Percentiles rank a stretch among this genome's conserved stretches.
Conservation (phyloP, 2,888 invertebrate genomes). For the Pammene aurita region DNA sequence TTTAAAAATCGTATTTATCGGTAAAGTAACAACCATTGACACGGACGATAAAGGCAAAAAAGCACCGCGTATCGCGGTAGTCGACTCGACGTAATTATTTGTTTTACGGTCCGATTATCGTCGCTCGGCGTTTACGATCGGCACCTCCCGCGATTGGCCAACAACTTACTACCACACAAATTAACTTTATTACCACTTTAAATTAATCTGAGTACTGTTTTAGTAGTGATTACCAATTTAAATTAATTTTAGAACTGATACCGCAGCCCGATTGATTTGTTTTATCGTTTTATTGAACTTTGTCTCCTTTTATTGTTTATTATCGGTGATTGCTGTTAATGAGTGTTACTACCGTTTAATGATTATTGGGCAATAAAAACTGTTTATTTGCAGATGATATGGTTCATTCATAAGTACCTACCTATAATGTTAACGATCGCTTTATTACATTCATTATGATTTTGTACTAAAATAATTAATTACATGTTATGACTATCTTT, state of each 20-base stretch:
- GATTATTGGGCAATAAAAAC: conserved; percentile 20
- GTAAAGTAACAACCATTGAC: conserved; percentile 3
- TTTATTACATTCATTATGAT: conserved; percentile 22
- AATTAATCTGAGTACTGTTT: conserved; percentile 66
- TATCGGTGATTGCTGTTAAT: conserved; percentile 28
- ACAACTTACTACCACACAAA: conserved; percentile 56
- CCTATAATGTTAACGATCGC: conserved; percentile 10
- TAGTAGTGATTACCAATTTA: conserved; percentile 58
- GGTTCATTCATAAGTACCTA: conserved; percentile 2
- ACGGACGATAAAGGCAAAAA: conserved; percentile 18
- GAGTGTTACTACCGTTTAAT: conserved; percentile 36
- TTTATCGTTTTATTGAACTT: conserved; percentile 38
- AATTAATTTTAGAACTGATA: conserved; percentile 64
- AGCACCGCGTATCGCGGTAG: conserved; percentile 38
- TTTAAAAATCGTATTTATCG: background rate
- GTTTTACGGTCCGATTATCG: conserved; percentile 79
- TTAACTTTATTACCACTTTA: conserved; percentile 60
- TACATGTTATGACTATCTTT: conserved; percentile 1
- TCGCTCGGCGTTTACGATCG: conserved; percentile 79
- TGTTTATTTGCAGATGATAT: conserved; percentile 27
- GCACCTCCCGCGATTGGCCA: conserved; percentile 73
- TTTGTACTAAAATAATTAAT: conserved; percentile 6
- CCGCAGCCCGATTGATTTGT: conserved; percentile 44
- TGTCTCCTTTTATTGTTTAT: conserved; percentile 38
- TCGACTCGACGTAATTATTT: conserved; percentile 67